Conservation (phyloP, 2,888 invertebrate species). For the Uropetala carovei region DNA sequence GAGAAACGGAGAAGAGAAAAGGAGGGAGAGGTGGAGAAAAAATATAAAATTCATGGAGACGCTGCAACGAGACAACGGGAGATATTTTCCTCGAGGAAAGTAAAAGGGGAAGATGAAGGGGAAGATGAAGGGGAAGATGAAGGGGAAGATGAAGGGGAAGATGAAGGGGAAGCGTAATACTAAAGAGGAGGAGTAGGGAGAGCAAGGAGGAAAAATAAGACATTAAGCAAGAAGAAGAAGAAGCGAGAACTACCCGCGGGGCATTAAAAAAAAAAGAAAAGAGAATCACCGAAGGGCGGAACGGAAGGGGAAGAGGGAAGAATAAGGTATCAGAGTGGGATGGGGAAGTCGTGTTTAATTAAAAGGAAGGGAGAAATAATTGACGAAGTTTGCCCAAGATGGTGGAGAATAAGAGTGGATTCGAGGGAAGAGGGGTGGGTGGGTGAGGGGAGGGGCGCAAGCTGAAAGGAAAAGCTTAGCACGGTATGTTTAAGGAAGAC, state of each 20-base stretch:
- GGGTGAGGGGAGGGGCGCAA: too few relatives aligned
- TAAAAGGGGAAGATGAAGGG: not conserved
- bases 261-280: not conserved
- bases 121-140: not conserved
- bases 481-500: not conserved
- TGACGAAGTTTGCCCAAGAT: constrained; percentile 54
- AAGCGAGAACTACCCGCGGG: not conserved
- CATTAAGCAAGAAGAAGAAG: not conserved
- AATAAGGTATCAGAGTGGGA: not conserved
- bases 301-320: not conserved
- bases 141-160: not conserved
- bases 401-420: not conserved
- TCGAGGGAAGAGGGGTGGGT: too few relatives aligned
- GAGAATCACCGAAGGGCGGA: not conserved
- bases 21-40: not conserved
- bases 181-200: too few relatives aligned
- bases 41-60: constrained; percentile 1
- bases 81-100: not conserved
- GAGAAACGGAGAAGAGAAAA: not conserved
- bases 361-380: constrained; percentile 62
- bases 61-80: not conserved
- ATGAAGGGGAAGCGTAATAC: too few relatives aligned
- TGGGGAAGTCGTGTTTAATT: constrained; percentile 43
- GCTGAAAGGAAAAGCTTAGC: not conserved
- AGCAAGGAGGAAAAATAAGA: too few relatives aligned